Base-by-base conservation (phyloP, 2,888 invertebrate species). In the Andrena flavipes region DNA sequence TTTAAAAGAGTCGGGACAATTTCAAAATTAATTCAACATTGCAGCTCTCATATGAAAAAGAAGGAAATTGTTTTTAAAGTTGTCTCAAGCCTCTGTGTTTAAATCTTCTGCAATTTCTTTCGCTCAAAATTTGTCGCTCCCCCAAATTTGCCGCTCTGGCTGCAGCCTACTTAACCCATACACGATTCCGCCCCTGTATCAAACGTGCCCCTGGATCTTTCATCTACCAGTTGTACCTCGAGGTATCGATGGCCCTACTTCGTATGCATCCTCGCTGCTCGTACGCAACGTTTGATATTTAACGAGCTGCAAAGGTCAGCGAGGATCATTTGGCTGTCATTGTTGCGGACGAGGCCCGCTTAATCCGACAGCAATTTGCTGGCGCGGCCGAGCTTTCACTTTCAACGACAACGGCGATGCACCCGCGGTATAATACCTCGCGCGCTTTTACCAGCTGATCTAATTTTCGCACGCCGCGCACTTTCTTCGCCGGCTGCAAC, bases 381-480 rank as follows among this genome's bases (percentile, higher is more conserved):
- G 59, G 54, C 75, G 63, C 63, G 49, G 20, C 48, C 69, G 74
- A 84, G 88, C 90, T 91, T 91, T 91, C 90, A 90, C 90, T 90
- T 87, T 89, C 80, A 80, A 84, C 84, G 86, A 63, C 59, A 82
- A 68, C 77, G 65, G 42, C 76, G 80, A 64, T 72, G 49, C 86
- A 84, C 76, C 60, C 65, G 56, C 63, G 62, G 62, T 76, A 71
- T 63, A 42, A 67, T 76, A 73, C 63, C 64, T 13, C 42, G 59
- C 33, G 42, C 56, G 62, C 62, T 74, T 76, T 84, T 75, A 68
- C 74, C 56, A 48, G 69, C 69, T 70, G 73, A 80, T 82, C 76
- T 64, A 80, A 76, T 82, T 82, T 82, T 56, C 59, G 56, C 80
- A 35, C 72, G 49, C 63, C 67, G 8, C 56, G 63, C 68, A 59